Evolutionary conservation across 2,888 invertebrate genomes (phyloP).

Genomic region (Noctuana brunneofusca): DNA sequence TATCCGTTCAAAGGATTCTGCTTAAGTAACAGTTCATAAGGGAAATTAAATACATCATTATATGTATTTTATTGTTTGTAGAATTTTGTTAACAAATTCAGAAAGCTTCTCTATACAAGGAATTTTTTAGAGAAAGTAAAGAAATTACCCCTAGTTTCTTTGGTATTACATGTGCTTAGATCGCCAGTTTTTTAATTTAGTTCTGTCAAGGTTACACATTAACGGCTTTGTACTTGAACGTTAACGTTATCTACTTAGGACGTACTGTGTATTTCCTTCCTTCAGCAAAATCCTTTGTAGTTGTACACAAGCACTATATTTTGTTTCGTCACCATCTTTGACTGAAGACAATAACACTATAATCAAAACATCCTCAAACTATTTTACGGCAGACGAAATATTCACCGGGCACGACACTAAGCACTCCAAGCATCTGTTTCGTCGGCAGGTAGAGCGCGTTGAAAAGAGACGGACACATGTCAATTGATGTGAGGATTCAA

Average conservation of each 20-base stretch:
- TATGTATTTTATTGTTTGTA: no score
- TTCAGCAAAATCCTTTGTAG: slow-evolving; percentile 45
- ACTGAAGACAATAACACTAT: slow-evolving; percentile 43
- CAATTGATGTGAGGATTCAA: slow-evolving; percentile 70
- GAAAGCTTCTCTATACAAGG: slow-evolving; percentile 40
- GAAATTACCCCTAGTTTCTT: slow-evolving; percentile 66
- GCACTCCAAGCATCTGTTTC: slow-evolving; percentile 57
- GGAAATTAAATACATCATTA: no score
- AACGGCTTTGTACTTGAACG: slow-evolving; percentile 70
- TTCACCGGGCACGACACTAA: slow-evolving; percentile 51
- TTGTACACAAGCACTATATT: slow-evolving; percentile 45
- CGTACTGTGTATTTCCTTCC: slow-evolving; percentile 47
- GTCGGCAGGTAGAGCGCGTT: slow-evolving; percentile 62
- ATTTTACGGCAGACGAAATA: slow-evolving; percentile 39
- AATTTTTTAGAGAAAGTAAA: slow-evolving; percentile 50
- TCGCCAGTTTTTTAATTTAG: slow-evolving; percentile 67
- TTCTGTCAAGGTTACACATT: slow-evolving; percentile 69
- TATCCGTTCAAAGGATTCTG: neutral
- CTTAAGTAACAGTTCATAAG: neutral
- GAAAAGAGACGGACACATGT: slow-evolving; percentile 75
- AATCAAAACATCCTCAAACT: slow-evolving; percentile 42
- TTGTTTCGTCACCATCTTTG: slow-evolving; percentile 46
- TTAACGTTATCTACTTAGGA: slow-evolving; percentile 50
- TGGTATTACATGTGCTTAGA: slow-evolving; percentile 63
- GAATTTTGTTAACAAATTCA: slow-evolving; percentile 40